Conservation (phyloP, 2,888 invertebrate species). For the Shargacucullia verbasci region DNA sequence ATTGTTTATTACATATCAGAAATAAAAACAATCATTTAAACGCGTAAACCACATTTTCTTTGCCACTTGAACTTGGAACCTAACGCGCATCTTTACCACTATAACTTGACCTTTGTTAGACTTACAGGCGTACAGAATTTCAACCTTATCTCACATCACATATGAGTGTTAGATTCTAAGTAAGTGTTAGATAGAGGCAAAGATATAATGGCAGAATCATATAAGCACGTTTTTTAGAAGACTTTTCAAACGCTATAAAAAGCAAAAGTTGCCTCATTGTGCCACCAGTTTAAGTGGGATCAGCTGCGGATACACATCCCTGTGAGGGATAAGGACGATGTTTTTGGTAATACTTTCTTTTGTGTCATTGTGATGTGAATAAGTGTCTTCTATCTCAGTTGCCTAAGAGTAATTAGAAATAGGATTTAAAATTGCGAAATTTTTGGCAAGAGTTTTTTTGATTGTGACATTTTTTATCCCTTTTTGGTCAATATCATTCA, state of each 20-base stretch:
- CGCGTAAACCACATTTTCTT: constrained; percentile 57
- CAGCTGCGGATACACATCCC: constrained; percentile 69
- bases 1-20: constrained; percentile 49
- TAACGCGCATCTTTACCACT: constrained; percentile 68
- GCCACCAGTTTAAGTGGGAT: constrained; percentile 75
- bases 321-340: constrained; percentile 65
- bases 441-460: constrained; percentile 1
- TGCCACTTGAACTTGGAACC: constrained; percentile 70
- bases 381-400: constrained; percentile 48
- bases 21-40: constrained; percentile 67
- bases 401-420: constrained; percentile 16
- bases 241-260: constrained; percentile 81
- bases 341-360: constrained; percentile 74
- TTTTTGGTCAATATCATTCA: background rate
- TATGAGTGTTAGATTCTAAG: constrained; percentile 26
- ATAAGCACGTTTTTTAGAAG: constrained; percentile 81
- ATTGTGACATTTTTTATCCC: constrained; percentile 9
- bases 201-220: constrained; percentile 60
- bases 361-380: constrained; percentile 58
- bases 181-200: constrained; percentile 37
- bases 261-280: constrained; percentile 70
- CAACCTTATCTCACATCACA: constrained; percentile 34
- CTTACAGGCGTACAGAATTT: constrained; percentile 20
- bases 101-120: constrained; percentile 15
- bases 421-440: constrained; percentile 9